phyloP scores from a whole-genome alignment of 2,888 invertebrate species.

The Polydrusus pterygomalis region DNA sequence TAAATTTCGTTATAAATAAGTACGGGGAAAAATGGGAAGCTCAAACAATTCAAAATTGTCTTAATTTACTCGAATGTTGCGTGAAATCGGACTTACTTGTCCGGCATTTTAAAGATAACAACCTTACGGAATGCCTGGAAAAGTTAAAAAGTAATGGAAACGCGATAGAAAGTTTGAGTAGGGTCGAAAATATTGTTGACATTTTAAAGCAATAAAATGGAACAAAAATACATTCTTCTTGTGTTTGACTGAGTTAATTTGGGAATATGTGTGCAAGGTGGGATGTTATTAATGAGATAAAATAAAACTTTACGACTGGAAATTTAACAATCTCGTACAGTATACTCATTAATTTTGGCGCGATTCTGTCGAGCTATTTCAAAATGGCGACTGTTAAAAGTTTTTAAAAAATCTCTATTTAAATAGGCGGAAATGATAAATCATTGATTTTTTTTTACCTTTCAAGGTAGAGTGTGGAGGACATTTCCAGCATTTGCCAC shows the following conservation, averaged over 20 bases:
- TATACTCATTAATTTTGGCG: too few relatives aligned
- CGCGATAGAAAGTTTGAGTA: conserved; percentile 35
- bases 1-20: conserved; percentile 66
- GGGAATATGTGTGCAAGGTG: neutral
- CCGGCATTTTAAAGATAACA: conserved; percentile 63
- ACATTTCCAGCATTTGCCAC: too few relatives aligned
- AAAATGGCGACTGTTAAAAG: too few relatives aligned
- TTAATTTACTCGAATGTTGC: conserved; percentile 66
- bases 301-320: neutral
- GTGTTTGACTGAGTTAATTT: conserved; percentile 3
- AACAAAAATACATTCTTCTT: neutral
- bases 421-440: too few relatives aligned
- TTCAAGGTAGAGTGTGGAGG: too few relatives aligned
- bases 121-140: conserved; percentile 59
- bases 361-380: too few relatives aligned
- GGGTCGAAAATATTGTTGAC: conserved; percentile 27
- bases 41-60: conserved; percentile 66
- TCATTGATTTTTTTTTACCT: too few relatives aligned
- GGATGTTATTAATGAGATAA: neutral
- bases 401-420: too few relatives aligned
- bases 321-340: too few relatives aligned
- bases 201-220: conserved; percentile 27
- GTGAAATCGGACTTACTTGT: conserved; percentile 59
- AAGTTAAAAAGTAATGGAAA: conserved; percentile 60
- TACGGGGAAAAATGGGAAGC: conserved; percentile 68